Conservation (phyloP, 2,888 invertebrate species). For the Caradrina clavipalpis region DNA sequence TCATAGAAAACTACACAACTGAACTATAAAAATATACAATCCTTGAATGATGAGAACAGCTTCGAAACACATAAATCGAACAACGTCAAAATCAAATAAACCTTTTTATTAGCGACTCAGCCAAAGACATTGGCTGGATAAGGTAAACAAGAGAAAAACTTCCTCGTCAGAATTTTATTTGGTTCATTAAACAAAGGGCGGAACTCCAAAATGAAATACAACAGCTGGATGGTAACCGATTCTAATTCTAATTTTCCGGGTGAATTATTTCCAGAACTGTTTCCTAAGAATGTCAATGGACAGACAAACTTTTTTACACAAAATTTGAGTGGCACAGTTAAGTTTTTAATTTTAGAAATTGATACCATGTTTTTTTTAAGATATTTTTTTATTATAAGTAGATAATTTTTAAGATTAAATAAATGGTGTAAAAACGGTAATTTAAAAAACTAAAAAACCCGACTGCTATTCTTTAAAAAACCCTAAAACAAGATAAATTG, state of each 20-base stretch:
- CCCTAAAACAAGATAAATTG: too few relatives aligned
- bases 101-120: conserved; percentile 58
- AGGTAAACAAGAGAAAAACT: conserved; percentile 69
- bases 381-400: too few relatives aligned
- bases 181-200: conserved; percentile 77
- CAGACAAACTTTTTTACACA: conserved; percentile 21
- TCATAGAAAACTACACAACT: too few relatives aligned
- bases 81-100: conserved; percentile 30
- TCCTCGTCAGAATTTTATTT: conserved; percentile 68
- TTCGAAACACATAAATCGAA: conserved; percentile 25
- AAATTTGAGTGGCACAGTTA: background rate
- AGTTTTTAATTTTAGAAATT: background rate
- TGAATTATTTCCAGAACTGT: conserved; percentile 70
- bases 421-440: too few relatives aligned
- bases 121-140: conserved; percentile 60
- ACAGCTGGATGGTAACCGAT: conserved; percentile 68
- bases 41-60: background rate
- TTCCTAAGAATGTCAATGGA: conserved; percentile 43
- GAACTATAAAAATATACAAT: background rate
- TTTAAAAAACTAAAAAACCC: too few relatives aligned
- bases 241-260: conserved; percentile 77
- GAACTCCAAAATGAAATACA: conserved; percentile 70
- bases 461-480: too few relatives aligned
- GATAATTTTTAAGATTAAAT: too few relatives aligned
- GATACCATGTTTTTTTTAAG: too few relatives aligned